Base-by-base conservation (phyloP, 1,140 invertebrate genomes). In the Episyrphus balteatus region DNA sequence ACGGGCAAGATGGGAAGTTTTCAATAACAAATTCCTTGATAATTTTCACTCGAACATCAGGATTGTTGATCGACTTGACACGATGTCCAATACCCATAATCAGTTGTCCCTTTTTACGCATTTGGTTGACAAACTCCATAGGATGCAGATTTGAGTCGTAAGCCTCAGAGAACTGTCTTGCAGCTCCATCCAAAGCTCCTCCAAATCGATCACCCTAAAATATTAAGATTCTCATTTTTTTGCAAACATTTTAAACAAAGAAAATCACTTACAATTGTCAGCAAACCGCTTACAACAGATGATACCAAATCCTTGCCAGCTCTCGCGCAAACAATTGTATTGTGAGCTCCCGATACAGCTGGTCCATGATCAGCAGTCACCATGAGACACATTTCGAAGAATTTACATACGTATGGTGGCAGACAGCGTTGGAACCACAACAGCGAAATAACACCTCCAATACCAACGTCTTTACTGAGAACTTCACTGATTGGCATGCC, bases 81-180 rank as follows among this genome's bases (percentile, higher is more conserved):
- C 96, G 73, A 73, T 98, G 91, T 26, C 94, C 96, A 62, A 99
- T 99, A 37, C 97, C 97, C 92, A 99, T 97, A 55, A 99, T 99
- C 3, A 98, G 81, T 70, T 97, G 83, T 0, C 96, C 96, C 65
- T 95, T 88, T 59, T 97, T 96, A 37, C 95, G 76, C 80, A 97
- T 98, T 53, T 86, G 81, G 67, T 98, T 99, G 8, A 99, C 97
- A 75, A 99, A 99, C 66, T 99, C 94, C 80, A 96, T 93, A 7
- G 97, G 95, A 68, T 92, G 90, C 52, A 92, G 75, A 15, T 92
- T 92, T 44, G 81, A 79, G 67, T 98, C 93, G 65, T 94, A 92
- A 0, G 93, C 96, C 57, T 95, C 90, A 46, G 86, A 92, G 69
- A 99, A 99, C 73, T 96, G 93, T 48, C 81, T 80, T 10, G 96